Conservation (phyloP, 2,797 vertebrate species). For the Pagetopsis macropterus region DNA sequence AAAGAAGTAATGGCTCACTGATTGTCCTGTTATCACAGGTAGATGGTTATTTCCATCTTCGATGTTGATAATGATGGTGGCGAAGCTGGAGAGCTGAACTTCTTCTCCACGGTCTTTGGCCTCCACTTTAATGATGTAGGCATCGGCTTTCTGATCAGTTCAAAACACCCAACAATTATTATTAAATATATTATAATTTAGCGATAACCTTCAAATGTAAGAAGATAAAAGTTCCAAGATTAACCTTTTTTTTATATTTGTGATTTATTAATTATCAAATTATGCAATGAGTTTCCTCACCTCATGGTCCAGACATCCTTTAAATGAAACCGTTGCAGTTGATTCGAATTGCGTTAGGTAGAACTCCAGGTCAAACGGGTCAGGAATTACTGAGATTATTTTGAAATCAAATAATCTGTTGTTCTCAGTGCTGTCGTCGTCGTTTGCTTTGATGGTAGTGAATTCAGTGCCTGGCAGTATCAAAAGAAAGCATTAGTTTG, state of each 20-base stretch:
- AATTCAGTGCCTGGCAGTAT: constrained; percentile 50
- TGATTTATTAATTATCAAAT: background rate
- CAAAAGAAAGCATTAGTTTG: background rate
- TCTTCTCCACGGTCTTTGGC: constrained; percentile 74
- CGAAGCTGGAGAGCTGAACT: constrained; percentile 64
- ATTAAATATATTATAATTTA: background rate
- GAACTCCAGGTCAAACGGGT: constrained; percentile 67
- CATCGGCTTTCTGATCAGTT: constrained; percentile 66
- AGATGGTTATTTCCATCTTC: constrained; percentile 77
- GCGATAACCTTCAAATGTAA: background rate
- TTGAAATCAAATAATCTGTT: constrained; percentile 56
- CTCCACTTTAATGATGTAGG: constrained; percentile 77
- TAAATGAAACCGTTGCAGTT: constrained; percentile 69
- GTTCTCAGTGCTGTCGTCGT: constrained; percentile 41
- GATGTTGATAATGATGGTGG: constrained; percentile 69
- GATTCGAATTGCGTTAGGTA: background rate
- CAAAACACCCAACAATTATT: background rate
- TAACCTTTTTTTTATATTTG: background rate
- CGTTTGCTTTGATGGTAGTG: constrained; percentile 49
- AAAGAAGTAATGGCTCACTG: constrained; percentile 56
- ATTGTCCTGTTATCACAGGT: constrained; percentile 64
- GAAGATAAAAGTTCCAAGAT: background rate
- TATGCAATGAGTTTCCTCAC: constrained; percentile 52
- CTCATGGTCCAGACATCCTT: constrained; percentile 80
- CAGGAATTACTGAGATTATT: constrained; percentile 68